phyloP scores from a whole-genome alignment of 1,140 invertebrate species.

The Augochlora pura region DNA sequence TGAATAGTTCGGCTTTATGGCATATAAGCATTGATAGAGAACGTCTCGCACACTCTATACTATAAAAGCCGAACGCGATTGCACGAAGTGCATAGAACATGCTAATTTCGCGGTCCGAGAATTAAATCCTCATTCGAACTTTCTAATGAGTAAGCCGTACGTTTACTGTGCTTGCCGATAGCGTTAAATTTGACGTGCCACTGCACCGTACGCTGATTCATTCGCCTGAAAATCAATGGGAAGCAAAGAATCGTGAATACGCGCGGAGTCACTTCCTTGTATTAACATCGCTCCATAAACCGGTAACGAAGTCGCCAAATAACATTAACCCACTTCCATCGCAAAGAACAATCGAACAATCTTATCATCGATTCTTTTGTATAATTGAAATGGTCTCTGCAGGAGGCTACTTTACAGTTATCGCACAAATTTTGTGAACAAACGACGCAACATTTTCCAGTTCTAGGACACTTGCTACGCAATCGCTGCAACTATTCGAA shows the following conservation, averaged over 20 bases:
- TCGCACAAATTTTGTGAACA: too few relatives aligned
- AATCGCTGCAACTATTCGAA: too few relatives aligned
- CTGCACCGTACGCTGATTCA: not conserved
- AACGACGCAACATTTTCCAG: too few relatives aligned
- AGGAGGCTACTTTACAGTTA: too few relatives aligned
- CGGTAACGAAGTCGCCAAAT: not conserved
- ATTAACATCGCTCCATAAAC: not conserved
- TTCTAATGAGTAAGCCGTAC: not conserved
- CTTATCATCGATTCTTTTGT: too few relatives aligned
- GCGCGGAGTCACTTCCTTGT: not conserved
- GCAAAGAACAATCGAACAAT: too few relatives aligned
- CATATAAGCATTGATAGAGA: constrained; percentile 8
- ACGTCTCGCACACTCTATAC: not conserved
- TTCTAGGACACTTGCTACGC: too few relatives aligned
- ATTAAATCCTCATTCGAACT: not conserved
- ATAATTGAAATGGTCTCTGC: too few relatives aligned
- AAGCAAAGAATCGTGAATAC: not conserved
- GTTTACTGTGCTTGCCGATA: not conserved
- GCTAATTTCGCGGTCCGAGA: constrained; percentile 6
- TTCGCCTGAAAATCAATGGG: not conserved
- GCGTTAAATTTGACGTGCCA: not conserved
- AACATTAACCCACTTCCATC: too few relatives aligned
- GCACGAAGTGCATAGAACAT: not conserved
- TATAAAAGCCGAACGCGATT: not conserved
- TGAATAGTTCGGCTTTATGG: constrained; percentile 21